A percentile compares a stretch with the other conserved stretches of the same genome.
These are phyloP conservation scores for Plumapathes pennacea DNA, from an alignment of 92 coral and sea anemone species.

Conservation along the genomic window DNA sequence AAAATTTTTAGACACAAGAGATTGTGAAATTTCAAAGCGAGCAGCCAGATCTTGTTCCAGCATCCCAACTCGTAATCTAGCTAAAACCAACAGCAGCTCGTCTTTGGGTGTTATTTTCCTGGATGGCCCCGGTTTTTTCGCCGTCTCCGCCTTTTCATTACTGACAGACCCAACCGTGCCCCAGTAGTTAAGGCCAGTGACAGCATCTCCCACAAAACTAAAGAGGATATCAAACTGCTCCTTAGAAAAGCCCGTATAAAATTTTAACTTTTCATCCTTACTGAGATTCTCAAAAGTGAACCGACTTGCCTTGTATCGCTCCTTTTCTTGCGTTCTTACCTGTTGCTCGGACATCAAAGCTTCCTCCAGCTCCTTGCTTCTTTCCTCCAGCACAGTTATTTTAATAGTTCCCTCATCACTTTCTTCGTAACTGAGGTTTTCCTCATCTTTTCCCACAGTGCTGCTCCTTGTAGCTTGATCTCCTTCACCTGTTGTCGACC, in stretches of 20 bases:
- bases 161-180: conserved; percentile 23
- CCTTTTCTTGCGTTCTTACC: conserved; percentile 6
- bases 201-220: conserved; percentile 22
- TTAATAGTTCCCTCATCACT: no score
- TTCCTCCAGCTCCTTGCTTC: conserved; percentile 7
- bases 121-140: conserved; percentile 28
- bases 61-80: conserved; percentile 41
- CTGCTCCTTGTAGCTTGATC: no score
- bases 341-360: conserved; percentile 8
- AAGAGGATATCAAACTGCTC: conserved; percentile 35
- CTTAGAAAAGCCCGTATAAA: conserved; percentile 37
- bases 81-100: conserved; percentile 37
- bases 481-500: no score
- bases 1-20: conserved; percentile 22
- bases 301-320: conserved; percentile 22
- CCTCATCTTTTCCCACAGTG: no score
- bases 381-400: not conserved
- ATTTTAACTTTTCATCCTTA: conserved; percentile 23
- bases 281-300: conserved; percentile 35
- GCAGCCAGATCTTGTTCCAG: conserved; percentile 28
- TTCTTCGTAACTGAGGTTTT: no score
- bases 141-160: conserved; percentile 5
- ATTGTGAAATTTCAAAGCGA: conserved; percentile 18
- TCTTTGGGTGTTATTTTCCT: conserved; percentile 28
- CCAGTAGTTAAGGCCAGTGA: conserved; percentile 24